phyloP scores from a whole-genome alignment of 2,797 vertebrate genomes.

The Pteronotus mesoamericanus region DNA sequence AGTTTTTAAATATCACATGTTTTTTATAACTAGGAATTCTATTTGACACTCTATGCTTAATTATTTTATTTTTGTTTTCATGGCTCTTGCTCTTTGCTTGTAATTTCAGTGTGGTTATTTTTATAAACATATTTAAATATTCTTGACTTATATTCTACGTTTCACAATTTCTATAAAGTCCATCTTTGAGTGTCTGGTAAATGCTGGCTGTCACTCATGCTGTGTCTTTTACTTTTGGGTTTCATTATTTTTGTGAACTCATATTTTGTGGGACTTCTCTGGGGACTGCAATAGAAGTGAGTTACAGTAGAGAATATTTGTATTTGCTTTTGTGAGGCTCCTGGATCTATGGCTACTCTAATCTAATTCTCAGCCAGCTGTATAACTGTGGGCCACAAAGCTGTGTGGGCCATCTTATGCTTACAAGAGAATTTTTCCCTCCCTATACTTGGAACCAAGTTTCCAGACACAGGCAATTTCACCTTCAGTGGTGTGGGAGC shows the following conservation, averaged over 20 bases:
- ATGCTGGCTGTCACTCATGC: not conserved
- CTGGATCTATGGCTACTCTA: not conserved
- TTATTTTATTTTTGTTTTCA: not conserved
- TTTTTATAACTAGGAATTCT: not conserved
- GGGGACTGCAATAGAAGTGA: not conserved
- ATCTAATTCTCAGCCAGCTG: not conserved
- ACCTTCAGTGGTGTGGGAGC: too few relatives aligned
- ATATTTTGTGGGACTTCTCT: not conserved
- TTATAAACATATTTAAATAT: not conserved
- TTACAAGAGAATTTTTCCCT: not conserved
- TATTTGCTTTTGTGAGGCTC: not conserved
- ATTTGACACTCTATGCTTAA: not conserved
- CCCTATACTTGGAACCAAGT: not conserved
- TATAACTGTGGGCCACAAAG: not conserved
- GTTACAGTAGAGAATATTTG: not conserved
- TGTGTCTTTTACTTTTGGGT: not conserved
- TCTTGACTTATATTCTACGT: not conserved
- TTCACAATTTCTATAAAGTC: not conserved
- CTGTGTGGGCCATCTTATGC: not conserved
- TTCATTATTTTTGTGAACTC: constrained; percentile 12
- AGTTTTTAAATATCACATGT: not conserved
- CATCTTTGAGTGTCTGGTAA: not conserved
- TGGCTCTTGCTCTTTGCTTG: not conserved
- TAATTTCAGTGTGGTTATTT: not conserved
- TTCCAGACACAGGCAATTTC: not conserved